Base-by-base conservation (phyloP, 2,113 vertebrate genomes). In the Coryphaenoides rupestris region DNA sequence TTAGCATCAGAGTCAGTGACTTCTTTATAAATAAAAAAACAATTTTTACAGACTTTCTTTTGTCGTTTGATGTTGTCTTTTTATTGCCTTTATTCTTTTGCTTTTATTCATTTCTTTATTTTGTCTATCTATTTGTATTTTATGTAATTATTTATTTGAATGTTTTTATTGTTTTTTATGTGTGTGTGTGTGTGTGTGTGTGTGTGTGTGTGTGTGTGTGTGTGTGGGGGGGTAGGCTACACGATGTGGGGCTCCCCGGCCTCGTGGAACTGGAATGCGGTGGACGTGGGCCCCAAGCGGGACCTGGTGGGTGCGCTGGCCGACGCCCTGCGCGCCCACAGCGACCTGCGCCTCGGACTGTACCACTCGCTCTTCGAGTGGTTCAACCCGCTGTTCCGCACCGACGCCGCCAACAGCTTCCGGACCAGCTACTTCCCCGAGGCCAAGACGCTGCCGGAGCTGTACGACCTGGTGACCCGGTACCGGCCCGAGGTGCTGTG, bases 341-440 rank as follows among this genome's bases (percentile, higher is more conserved):
- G 90, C 0, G 76, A 82, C 72, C 78, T 99, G 75, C 95, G 0
- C 54, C 90, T 98, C 22, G 97, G 97, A 10, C 90, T 99, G 0
- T 99, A 99, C 67, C 94, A 99, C 65, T 99, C 97, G 2, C 90
- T 96, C 9, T 98, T 98, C 0, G 97, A 99, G 77, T 99, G 97
- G 97, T 99, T 98, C 68, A 91, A 98, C 63, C 96, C 95, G 0
- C 86, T 96, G 33, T 99, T 90, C 73, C 78, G 87, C 19, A 72
- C 81, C 49, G 97, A 99, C 61, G 63, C 87, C 2, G 73, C 80
- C 59, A 93, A 84, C 14, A 21, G 0, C 4, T 99, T 93, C 82
- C 83, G 58, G 0, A 94, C 91, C 58, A 89, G 77, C 58, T 71
- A 73, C 49, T 99, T 98, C 70, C 92, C 95, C n/a, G 62, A 63